Percentiles rank a stretch among this genome's conserved stretches.
These are phyloP conservation scores for Tokudaia tokunoshimensis DNA, from an alignment of 2,797 vertebrate species.

Conservation along the genomic window DNA sequence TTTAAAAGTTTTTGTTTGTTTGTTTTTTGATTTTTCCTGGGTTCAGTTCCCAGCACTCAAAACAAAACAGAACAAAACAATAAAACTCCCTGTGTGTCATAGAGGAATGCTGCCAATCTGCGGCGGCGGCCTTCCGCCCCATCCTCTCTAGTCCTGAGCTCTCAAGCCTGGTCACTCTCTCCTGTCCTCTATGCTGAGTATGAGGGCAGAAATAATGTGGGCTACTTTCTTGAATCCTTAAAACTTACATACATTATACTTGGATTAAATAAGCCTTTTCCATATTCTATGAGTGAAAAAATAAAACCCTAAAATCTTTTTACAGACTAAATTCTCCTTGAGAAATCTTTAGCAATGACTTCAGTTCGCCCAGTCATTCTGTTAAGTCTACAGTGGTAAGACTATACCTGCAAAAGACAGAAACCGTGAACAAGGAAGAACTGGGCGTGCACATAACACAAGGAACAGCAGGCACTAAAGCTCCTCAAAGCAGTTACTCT, in stretches of 20 bases:
- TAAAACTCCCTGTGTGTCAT: not conserved
- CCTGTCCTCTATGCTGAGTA: not conserved
- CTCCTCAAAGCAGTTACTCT: not conserved
- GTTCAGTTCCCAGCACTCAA: not conserved
- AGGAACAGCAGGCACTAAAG: not conserved
- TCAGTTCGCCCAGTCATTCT: not conserved
- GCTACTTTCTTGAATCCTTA: constrained; percentile 23
- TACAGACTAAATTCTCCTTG: constrained; percentile 56
- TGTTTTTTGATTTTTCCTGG: not conserved
- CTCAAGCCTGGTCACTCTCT: not conserved
- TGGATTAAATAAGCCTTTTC: constrained; percentile 24
- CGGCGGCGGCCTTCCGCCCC: not conserved
- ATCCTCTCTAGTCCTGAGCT: not conserved
- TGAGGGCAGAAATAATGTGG: not conserved
- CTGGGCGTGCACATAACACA: not conserved
- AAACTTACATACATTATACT: not conserved
- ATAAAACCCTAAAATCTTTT: constrained; percentile 1
- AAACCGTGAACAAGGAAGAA: not conserved
- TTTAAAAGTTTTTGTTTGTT: not conserved
- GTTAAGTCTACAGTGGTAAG: not conserved
- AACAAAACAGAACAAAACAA: not conserved
- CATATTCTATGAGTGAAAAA: not conserved
- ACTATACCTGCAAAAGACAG: not conserved
- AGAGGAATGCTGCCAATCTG: too few relatives aligned
- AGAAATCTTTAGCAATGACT: constrained; percentile 62